These are phyloP conservation scores for Alethe diademata DNA, from an alignment of 2,113 vertebrate species.

Conservation along the genomic window DNA sequence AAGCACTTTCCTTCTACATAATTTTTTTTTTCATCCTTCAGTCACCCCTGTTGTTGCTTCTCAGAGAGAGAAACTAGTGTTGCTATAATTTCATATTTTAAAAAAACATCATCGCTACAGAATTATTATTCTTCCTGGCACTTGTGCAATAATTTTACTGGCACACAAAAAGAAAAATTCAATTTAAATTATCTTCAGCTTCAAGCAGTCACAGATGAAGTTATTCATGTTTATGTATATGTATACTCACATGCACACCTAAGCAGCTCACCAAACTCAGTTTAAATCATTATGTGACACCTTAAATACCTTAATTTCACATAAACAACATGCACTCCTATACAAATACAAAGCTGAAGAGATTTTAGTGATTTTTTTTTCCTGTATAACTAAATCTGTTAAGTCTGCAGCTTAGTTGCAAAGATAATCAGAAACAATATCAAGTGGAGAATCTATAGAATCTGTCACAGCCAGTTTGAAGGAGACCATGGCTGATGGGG, in stretches of 20 bases:
- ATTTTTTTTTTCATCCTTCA: not conserved
- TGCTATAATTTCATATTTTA: not conserved
- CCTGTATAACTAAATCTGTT: not conserved
- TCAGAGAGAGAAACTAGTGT: not conserved
- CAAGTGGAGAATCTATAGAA: not conserved
- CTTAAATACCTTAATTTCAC: not conserved
- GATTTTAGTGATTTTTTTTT: not conserved
- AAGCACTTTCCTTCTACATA: not conserved
- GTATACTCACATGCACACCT: not conserved
- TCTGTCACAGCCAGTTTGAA: slow-evolving; percentile 30
- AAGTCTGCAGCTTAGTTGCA: slow-evolving; percentile 18
- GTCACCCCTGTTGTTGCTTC: not conserved
- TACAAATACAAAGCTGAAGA: not conserved
- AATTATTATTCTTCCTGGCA: not conserved
- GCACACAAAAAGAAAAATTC: not conserved
- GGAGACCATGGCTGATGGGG: slow-evolving; percentile 8
- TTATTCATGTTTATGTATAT: not conserved
- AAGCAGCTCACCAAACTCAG: not conserved
- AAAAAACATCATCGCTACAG: not conserved
- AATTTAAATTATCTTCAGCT: not conserved
- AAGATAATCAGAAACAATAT: slow-evolving; percentile 13
- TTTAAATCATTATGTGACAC: not conserved
- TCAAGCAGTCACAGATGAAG: not conserved
- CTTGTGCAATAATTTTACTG: not conserved
- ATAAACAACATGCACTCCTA: not conserved